A percentile compares a stretch with the other conserved stretches of the same genome.
These are phyloP conservation scores for Laothoe populi DNA, from an alignment of 2,888 invertebrate species.

Conservation along the genomic window DNA sequence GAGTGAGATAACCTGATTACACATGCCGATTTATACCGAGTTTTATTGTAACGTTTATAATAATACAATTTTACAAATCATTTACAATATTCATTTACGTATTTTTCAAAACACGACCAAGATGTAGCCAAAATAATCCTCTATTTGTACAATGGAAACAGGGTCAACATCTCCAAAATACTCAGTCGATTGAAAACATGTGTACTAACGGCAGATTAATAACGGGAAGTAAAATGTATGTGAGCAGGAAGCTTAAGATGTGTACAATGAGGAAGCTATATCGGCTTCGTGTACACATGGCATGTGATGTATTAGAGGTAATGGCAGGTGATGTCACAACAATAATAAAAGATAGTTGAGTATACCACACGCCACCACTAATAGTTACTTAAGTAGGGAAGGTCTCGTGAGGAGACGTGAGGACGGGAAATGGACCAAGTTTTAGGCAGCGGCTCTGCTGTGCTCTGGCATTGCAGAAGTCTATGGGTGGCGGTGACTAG, in stretches of 20 bases:
- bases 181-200: not conserved
- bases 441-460: too few species aligned
- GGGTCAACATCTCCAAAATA: constrained; percentile 12
- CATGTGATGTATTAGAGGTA: constrained; percentile 5
- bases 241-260: constrained; percentile 18
- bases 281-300: not conserved
- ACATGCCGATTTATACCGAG: too few species aligned
- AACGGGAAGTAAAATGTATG: constrained; percentile 1
- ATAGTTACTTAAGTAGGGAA: too few species aligned
- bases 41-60: too few species aligned
- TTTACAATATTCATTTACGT: too few species aligned
- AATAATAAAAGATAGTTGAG: not conserved
- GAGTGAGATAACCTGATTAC: too few species aligned
- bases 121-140: not conserved
- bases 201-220: not conserved
- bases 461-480: too few species aligned
- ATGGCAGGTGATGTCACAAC: not conserved
- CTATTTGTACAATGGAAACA: not conserved
- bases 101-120: not conserved
- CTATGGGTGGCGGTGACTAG: too few species aligned
- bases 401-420: too few species aligned
- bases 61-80: too few species aligned
- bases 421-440: too few species aligned
- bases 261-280: constrained; percentile 13
- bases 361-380: not conserved